These are phyloP conservation scores for Digitonthophagus gazella DNA, from an alignment of 2,888 invertebrate species.

Conservation along the genomic window DNA sequence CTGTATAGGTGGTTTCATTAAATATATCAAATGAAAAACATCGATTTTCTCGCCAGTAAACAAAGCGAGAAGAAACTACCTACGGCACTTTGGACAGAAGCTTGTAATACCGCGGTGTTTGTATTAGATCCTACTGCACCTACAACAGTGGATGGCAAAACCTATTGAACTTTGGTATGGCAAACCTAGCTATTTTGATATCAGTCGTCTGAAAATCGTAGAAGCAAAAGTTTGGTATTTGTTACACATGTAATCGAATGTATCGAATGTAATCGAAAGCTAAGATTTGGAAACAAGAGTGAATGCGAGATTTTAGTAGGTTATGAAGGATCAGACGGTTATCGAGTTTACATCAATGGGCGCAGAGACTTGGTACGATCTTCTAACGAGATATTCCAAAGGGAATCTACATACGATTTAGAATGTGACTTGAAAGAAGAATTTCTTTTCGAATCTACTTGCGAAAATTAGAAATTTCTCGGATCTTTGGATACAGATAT, in stretches of 20 bases:
- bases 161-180: background rate
- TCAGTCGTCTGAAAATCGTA: background rate
- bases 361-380: background rate
- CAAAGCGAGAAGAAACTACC: background rate
- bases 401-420: background rate
- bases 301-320: conserved; percentile 32
- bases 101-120: background rate
- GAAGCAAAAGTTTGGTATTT: background rate
- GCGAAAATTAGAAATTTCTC: background rate
- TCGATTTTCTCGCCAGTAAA: too few relatives aligned
- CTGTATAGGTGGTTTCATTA: too few relatives aligned
- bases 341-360: conserved; percentile 30
- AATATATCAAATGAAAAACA: too few relatives aligned
- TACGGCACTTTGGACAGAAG: background rate
- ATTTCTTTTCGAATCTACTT: background rate
- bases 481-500: background rate
- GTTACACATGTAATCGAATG: too few relatives aligned
- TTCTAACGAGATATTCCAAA: conserved; percentile 8
- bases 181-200: background rate
- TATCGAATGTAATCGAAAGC: background rate
- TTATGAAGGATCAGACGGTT: conserved; percentile 34
- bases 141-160: background rate
- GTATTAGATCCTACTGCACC: background rate
- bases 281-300: background rate
- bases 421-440: background rate